Percentiles rank a stretch among this genome's conserved stretches.
Conservation (phyloP, 2,797 vertebrate species). For the Pseudomugil tenellus region DNA sequence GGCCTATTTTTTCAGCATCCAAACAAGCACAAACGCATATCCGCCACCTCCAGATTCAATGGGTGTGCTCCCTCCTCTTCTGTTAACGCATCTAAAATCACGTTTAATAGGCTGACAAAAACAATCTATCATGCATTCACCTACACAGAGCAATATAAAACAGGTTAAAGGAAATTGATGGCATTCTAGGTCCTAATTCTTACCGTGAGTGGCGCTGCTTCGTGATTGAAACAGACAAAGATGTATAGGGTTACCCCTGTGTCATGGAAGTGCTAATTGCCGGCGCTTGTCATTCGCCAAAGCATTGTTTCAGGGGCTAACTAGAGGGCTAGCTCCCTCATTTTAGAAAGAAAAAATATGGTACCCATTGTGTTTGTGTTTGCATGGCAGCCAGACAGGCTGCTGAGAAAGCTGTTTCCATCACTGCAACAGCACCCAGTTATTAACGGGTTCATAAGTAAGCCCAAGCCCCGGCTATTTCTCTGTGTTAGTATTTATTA, state of each 20-base stretch:
- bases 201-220: conserved; percentile 84
- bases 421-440: conserved; percentile 81
- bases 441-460: conserved; percentile 96
- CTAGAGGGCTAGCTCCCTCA: conserved; percentile 76
- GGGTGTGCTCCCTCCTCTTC: conserved; percentile 63
- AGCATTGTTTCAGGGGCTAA: conserved; percentile 94
- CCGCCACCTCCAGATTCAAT: conserved; percentile 9
- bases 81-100: conserved; percentile 78
- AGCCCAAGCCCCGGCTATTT: conserved; percentile 89
- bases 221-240: conserved; percentile 96
- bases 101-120: conserved; percentile 94
- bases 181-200: conserved; percentile 91
- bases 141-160: conserved; percentile 89
- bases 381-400: conserved; percentile 81
- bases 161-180: conserved; percentile 95
- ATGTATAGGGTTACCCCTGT: conserved; percentile 91
- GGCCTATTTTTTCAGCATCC: conserved; percentile 15
- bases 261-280: conserved; percentile 92
- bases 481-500: conserved; percentile 90
- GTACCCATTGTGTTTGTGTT: conserved; percentile 86
- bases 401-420: conserved; percentile 89
- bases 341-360: conserved; percentile 25
- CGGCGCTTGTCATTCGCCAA: conserved; percentile 89
- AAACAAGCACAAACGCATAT: conserved; percentile 30
- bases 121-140: conserved; percentile 90